These are phyloP conservation scores for Eulemur macaco DNA, from an alignment of 2,113 vertebrate species.

Conservation along the genomic window DNA sequence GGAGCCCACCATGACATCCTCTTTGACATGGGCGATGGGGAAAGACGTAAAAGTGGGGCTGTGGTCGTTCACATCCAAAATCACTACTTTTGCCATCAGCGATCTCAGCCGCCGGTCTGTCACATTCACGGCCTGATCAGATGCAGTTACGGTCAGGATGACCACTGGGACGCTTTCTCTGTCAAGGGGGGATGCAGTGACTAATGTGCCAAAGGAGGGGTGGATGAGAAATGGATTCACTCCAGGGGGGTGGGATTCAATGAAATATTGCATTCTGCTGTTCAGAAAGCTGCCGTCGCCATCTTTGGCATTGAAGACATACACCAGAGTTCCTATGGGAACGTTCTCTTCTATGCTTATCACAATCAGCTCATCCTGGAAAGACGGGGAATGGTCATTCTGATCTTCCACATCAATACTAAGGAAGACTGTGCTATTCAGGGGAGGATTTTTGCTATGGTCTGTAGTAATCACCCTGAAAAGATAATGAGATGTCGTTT, in stretches of 20 bases:
- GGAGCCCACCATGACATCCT: constrained; percentile 88
- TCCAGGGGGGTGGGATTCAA: constrained; percentile 75
- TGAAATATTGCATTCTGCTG: constrained; percentile 88
- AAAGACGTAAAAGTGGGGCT: constrained; percentile 87
- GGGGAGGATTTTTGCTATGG: constrained; percentile 34
- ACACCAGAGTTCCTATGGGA: constrained; percentile 85
- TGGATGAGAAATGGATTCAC: constrained; percentile 89
- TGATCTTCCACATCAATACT: constrained; percentile 90
- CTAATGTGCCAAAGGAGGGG: constrained; percentile 87
- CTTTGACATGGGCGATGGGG: constrained; percentile 80
- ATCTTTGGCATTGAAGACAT: constrained; percentile 91
- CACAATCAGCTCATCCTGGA: constrained; percentile 88
- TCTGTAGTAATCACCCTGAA: constrained; percentile 86
- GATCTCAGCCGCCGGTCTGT: constrained; percentile 83
- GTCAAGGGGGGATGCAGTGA: constrained; percentile 86
- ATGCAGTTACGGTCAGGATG: constrained; percentile 87
- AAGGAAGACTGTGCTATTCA: constrained; percentile 83
- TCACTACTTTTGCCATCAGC: constrained; percentile 86
- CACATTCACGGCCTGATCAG: constrained; percentile 85
- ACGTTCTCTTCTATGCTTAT: constrained; percentile 89
- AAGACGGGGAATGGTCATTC: constrained; percentile 91
- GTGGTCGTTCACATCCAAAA: constrained; percentile 95
- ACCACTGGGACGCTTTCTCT: constrained; percentile 84
- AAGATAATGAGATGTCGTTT: constrained; percentile 87
- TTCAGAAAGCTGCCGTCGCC: constrained; percentile 90